Percentiles rank a stretch among this genome's conserved stretches.
These are phyloP conservation scores for Pogoniulus pusillus DNA, from an alignment of 2,797 vertebrate species.

Conservation along the genomic window DNA sequence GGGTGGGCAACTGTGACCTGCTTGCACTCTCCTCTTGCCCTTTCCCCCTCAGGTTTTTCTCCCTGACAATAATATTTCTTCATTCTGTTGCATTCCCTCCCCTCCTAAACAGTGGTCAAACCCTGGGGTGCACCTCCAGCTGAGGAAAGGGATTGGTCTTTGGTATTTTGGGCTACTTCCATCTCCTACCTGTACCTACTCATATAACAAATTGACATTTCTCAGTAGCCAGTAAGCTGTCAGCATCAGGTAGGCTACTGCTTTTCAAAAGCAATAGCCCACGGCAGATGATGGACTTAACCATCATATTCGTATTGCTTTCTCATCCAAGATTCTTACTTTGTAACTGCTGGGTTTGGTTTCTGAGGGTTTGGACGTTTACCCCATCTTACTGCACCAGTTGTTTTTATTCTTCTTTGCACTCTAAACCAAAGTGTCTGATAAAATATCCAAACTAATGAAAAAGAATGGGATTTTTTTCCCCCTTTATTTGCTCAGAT, in stretches of 20 bases:
- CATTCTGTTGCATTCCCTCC: not conserved
- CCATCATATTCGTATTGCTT: slow-evolving; percentile 39
- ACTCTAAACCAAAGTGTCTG: slow-evolving; percentile 74
- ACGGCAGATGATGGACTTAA: slow-evolving; percentile 1
- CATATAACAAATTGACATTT: slow-evolving; percentile 8
- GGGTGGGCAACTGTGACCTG: slow-evolving; percentile 24
- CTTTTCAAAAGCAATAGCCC: slow-evolving; percentile 51
- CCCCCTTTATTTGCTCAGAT: slow-evolving; percentile 72
- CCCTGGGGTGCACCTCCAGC: not conserved
- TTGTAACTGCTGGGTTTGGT: slow-evolving; percentile 52
- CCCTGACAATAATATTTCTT: not conserved
- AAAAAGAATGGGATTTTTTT: slow-evolving; percentile 44
- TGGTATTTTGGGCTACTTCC: not conserved
- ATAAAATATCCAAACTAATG: slow-evolving; percentile 75
- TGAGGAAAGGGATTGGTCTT: not conserved
- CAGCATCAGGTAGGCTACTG: not conserved
- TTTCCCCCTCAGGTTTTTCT: not conserved
- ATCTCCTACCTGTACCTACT: not conserved
- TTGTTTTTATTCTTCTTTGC: slow-evolving; percentile 29
- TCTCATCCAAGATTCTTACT: slow-evolving; percentile 55
- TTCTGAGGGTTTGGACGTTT: slow-evolving; percentile 28
- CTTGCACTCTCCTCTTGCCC: not conserved
- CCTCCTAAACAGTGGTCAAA: not conserved
- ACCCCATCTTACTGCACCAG: not conserved
- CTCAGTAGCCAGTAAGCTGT: not conserved